phyloP scores from a whole-genome alignment of 2,113 vertebrate genomes.

The Rhegmatorhina hoffmannsi region DNA sequence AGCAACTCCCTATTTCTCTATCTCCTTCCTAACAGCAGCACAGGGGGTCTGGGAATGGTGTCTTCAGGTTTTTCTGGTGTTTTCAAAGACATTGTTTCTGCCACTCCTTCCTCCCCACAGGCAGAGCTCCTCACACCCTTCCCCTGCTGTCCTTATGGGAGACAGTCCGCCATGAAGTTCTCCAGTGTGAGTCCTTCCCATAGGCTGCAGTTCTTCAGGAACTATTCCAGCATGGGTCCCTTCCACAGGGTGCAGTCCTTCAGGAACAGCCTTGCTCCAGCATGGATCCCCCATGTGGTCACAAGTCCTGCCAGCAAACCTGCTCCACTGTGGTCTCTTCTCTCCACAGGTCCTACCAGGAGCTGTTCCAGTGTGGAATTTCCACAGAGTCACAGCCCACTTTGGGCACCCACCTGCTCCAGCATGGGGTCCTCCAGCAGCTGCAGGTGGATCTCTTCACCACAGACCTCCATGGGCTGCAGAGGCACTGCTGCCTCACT shows the following conservation, averaged over 20 bases:
- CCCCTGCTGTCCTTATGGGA: not conserved
- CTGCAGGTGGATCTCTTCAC: not conserved
- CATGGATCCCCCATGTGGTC: not conserved
- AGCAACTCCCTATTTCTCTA: not conserved
- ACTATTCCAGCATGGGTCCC: accelerated
- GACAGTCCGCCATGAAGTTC: too few relatives aligned
- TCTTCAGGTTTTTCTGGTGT: not conserved
- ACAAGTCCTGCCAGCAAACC: not conserved
- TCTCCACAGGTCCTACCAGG: not conserved
- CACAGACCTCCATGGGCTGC: not conserved
- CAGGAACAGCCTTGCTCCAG: not conserved
- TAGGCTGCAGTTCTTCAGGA: not conserved
- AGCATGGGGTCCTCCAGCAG: not conserved
- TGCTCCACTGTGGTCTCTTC: not conserved
- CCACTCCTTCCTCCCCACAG: too few relatives aligned
- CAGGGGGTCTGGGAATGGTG: not conserved
- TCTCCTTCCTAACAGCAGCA: not conserved
- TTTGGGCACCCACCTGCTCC: not conserved
- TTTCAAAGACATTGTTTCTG: not conserved
- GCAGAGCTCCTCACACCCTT: not conserved
- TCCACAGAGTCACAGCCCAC: not conserved
- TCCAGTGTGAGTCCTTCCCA: not conserved
- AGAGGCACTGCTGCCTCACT: not conserved
- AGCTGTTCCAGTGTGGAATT: not conserved
- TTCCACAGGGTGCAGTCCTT: not conserved